Evolutionary conservation across 2,888 invertebrate species (phyloP).

Genomic region (Acrobasis repandana): DNA sequence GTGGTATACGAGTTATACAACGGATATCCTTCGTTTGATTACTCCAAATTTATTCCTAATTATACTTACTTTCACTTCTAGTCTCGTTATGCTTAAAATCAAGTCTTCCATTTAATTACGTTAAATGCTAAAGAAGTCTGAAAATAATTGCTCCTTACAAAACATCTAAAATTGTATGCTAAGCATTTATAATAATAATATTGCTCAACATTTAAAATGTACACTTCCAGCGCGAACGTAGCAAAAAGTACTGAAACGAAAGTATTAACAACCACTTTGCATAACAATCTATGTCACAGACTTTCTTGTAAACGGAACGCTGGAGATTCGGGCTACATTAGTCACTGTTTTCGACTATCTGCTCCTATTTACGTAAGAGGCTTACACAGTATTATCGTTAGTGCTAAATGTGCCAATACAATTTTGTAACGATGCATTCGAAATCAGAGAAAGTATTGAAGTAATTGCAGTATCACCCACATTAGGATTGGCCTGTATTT

Average conservation of each 20-base stretch:
- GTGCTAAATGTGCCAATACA: slow-evolving; percentile 46
- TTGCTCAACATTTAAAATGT: neutral
- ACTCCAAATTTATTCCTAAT: slow-evolving; percentile 12
- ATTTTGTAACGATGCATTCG: slow-evolving; percentile 27
- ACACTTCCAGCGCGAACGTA: neutral
- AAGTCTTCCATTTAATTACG: neutral
- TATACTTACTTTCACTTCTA: slow-evolving; percentile 10
- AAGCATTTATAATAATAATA: neutral
- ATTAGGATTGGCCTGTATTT: neutral
- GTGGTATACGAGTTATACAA: slow-evolving; percentile 8
- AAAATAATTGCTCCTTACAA: no score
- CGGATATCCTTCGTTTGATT: slow-evolving; percentile 13
- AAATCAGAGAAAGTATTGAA: slow-evolving; percentile 42
- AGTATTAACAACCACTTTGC: slow-evolving; percentile 55
- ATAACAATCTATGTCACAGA: slow-evolving; percentile 63
- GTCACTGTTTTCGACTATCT: slow-evolving; percentile 53
- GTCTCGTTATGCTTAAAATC: neutral
- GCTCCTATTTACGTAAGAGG: slow-evolving; percentile 60
- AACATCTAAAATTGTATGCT: neutral
- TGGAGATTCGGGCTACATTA: slow-evolving; percentile 62
- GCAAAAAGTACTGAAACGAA: slow-evolving; percentile 11
- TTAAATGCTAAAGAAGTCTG: no score
- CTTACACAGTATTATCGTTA: slow-evolving; percentile 49
- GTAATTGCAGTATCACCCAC: slow-evolving; percentile 7
- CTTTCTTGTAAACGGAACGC: slow-evolving; percentile 62